A percentile compares a stretch with the other conserved stretches of the same genome.
Evolutionary conservation across 2,888 invertebrate genomes (phyloP).

Genomic region (Cephus nigrinus): DNA sequence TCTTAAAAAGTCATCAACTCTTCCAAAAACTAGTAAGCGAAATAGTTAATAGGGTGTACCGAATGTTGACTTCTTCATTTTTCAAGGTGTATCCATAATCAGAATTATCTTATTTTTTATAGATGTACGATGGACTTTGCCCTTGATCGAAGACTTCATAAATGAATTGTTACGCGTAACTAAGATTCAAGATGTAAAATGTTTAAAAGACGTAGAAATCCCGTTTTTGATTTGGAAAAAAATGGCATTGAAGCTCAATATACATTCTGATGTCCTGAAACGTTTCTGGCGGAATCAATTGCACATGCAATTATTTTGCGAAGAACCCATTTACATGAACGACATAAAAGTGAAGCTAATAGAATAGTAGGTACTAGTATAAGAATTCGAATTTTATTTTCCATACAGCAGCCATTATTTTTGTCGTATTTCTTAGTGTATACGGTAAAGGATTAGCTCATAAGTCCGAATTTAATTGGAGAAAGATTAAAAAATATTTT

Average conservation of each 20-base stretch:
- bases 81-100: not conserved
- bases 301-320: slow-evolving; percentile 54
- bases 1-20: slow-evolving; percentile 19
- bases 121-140: slow-evolving; percentile 39
- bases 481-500: slow-evolving; percentile 39
- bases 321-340: slow-evolving; percentile 44
- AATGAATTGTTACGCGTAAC: slow-evolving; percentile 41
- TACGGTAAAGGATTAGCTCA: slow-evolving; percentile 38
- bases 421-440: slow-evolving; percentile 33
- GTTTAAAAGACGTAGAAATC: slow-evolving; percentile 49
- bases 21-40: not conserved
- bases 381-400: slow-evolving; percentile 15
- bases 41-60: not conserved
- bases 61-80: not conserved
- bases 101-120: not conserved
- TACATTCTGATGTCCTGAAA: slow-evolving; percentile 34
- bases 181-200: slow-evolving; percentile 36
- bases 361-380: slow-evolving; percentile 47
- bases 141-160: slow-evolving; percentile 41
- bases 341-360: slow-evolving; percentile 54
- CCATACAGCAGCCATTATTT: not conserved
- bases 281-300: slow-evolving; percentile 48
- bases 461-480: slow-evolving; percentile 39
- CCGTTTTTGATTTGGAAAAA: slow-evolving; percentile 50
- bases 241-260: slow-evolving; percentile 41